Conservation (phyloP, 92 coral and sea anemone genomes). For the Epizoanthus illoricatus region DNA sequence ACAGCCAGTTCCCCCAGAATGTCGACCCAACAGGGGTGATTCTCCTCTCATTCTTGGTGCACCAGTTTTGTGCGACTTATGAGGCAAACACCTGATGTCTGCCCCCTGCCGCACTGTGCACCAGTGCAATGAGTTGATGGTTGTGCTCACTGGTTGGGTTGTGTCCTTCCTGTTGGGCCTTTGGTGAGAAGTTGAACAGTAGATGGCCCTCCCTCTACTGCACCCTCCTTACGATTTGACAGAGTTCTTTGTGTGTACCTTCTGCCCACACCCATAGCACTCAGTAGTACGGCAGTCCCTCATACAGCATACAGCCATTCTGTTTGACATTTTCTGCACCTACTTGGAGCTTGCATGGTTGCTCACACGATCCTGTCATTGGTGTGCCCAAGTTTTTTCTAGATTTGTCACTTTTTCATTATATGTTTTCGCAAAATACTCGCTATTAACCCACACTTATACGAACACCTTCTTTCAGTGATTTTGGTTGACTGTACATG, state of each 20-base stretch:
- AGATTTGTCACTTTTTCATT: not conserved
- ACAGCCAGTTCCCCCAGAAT: not conserved
- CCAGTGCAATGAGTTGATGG: too few species aligned
- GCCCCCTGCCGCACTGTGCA: not conserved
- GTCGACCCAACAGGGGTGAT: not conserved
- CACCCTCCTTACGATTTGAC: not conserved
- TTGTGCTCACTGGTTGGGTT: too few species aligned
- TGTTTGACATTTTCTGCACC: slow-evolving; percentile 4
- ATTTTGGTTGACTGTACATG: too few species aligned
- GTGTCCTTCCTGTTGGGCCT: too few species aligned
- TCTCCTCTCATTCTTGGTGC: not conserved
- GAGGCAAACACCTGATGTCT: not conserved
- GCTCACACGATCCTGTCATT: too few species aligned
- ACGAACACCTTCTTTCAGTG: too few species aligned
- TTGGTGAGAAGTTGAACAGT: not conserved
- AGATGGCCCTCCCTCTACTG: not conserved
- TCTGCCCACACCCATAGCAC: not conserved
- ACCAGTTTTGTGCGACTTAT: not conserved
- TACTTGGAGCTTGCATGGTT: not conserved
- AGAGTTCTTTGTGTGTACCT: not conserved
- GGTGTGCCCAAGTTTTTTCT: not conserved
- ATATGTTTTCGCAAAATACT: too few species aligned
- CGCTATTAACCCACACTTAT: too few species aligned
- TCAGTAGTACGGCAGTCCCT: not conserved
- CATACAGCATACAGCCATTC: too few species aligned